Evolutionary conservation across 2,113 vertebrate species (phyloP), one percentile per base, ranked within the genome.

Genomic region (Nothocercus nigrocapillus): DNA sequence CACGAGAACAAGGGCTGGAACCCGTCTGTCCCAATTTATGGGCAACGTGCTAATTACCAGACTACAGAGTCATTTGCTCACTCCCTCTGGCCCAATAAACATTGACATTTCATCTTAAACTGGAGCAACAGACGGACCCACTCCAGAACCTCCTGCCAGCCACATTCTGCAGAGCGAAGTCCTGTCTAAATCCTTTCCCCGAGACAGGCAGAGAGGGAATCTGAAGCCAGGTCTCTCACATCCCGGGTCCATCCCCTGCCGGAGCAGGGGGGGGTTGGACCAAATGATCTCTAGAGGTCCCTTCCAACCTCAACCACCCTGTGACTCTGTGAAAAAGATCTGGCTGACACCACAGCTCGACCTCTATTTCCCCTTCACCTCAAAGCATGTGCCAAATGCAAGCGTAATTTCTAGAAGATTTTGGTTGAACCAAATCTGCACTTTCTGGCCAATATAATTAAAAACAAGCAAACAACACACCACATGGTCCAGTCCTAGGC

Each of bases 91-190:
- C 92, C 88, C 79, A 94, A 86, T 15, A 89, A 72, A 64, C n/a
- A 94, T 94, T 96, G 91, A 80, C 95, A 96, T 96, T 94, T 95
- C 78, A 77, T 92, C 85, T 95, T 88, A 59, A 56, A 93, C 61
- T 51, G 68, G 64, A 90, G 82, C 88, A 85, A 70, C 59, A 93
- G 95, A 87, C 5, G 2, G 92, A 77, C 68, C 56, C 1, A 0
- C 77, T 85, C 51, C 1, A 12, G 34, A 83, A 72, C 20, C 59
- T 64, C 54, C 54, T 0, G 11, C 25, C 77, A 77, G 80, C 22
- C 0, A 0, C 32, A 15, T 67, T 70, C 32, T 3, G 16, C 64
- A 56, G 24, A 75, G 34, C 1, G 0, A 4, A 70, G 51, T 16
- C 51, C 54, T 89, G 72, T 38, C 63, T 45, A 67, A 85, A 78